Conservation (phyloP, 2,888 invertebrate species). For the Brachycybe producta region DNA sequence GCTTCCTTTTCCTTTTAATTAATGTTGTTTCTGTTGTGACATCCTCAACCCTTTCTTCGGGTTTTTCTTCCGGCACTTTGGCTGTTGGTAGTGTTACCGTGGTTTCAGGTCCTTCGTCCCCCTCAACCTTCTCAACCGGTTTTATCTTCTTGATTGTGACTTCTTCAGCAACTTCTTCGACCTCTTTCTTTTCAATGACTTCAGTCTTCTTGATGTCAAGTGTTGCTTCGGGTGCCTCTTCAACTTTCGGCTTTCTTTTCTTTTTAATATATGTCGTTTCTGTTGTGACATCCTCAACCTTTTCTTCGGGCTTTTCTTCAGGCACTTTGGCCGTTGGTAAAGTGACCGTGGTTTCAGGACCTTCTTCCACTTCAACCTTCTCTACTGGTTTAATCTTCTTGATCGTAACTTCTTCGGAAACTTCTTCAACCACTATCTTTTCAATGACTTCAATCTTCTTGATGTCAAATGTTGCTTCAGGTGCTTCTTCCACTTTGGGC, state of each 20-base stretch:
- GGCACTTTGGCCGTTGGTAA: neutral
- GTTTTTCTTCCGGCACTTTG: neutral
- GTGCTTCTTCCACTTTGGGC: conserved; percentile 21
- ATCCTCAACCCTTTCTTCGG: conserved; percentile 14
- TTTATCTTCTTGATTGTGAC: conserved; percentile 25
- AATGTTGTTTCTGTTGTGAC: conserved; percentile 13
- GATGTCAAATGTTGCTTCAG: conserved; percentile 18
- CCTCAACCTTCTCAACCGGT: neutral
- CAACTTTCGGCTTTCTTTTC: conserved; percentile 12
- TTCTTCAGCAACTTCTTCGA: conserved; percentile 3
- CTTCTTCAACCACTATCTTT: conserved; percentile 32
- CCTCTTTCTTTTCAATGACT: neutral
- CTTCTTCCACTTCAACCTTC: conserved; percentile 2
- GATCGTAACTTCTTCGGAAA: conserved; percentile 29
- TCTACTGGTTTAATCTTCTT: conserved; percentile 29
- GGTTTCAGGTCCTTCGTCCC: neutral
- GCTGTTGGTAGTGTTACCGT: too few species aligned
- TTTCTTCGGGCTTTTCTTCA: conserved; percentile 4
- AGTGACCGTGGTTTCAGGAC: neutral
- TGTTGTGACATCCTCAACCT: conserved; percentile 12
- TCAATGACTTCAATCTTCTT: conserved; percentile 32
- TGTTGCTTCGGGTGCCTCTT: conserved; percentile 8
- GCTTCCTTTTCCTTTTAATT: conserved; percentile 14
- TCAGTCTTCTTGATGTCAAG: conserved; percentile 9
- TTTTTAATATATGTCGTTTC: conserved; percentile 5